Evolutionary conservation across 2,888 invertebrate species (phyloP), one percentile per base, ranked within the genome.

Genomic region (Epinotia bilunana): DNA sequence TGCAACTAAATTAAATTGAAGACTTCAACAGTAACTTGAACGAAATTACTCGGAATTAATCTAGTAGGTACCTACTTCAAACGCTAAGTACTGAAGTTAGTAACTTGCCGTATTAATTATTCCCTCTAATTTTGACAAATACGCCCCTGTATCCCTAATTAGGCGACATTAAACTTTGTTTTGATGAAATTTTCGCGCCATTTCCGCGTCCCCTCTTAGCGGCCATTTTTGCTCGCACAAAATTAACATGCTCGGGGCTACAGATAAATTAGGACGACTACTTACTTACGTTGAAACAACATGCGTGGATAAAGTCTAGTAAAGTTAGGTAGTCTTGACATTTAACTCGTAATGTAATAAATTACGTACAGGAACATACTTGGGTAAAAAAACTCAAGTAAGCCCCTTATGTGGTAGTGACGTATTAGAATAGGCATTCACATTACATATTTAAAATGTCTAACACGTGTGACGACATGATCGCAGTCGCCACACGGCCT

Each of bases 61-160:
- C 69, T 69, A 70, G 43, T 74, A 57, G n/a, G n/a, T 69, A 28
- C 23, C 23, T 28, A 28, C 3, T 74, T 69, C 63, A 74, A 69
- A 58, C 58, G 13, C 55, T 74, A 64, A 70, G 64, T 74, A 70
- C 64, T 60, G 64, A 76, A 74, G 67, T 76, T 71, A 16, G 65
- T 58, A 74, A 76, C 74, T 76, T 74, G 62, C 71, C 71, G 73
- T 80, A 80, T 86, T 82, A 86, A 86, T 86, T 86, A 85, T 84
- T 84, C 84, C 73, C 78, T 78, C 83, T 84, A 87, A 89, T 89
- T 89, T 85, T 83, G 87, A 84, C 84, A 87, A 87, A 87, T 86
- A 86, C 84, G 82, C 81, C 83, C 82, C 82, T 79, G 80, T 82
- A 80, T 80, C 78, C 79, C 83, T 86, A 77, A 78, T 79, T 72